These are phyloP conservation scores for Drosophila parvula DNA, from an alignment of 1,140 invertebrate species.

Conservation along the genomic window DNA sequence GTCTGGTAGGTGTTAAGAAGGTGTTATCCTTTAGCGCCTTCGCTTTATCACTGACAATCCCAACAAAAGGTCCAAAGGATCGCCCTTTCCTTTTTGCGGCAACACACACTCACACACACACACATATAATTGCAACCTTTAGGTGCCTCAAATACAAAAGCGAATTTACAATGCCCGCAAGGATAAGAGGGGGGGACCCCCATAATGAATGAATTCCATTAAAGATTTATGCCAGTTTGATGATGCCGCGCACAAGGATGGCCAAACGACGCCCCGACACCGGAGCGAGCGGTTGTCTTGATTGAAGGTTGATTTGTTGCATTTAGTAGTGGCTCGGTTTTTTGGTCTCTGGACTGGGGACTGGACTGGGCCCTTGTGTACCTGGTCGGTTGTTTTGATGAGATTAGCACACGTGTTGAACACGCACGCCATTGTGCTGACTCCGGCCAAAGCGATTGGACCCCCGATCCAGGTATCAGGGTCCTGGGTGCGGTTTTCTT, in stretches of 20 bases:
- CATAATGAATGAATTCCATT: conserved; percentile 84
- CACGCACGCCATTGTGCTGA: conserved; percentile 65
- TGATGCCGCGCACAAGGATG: conserved; percentile 81
- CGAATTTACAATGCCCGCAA: conserved; percentile 72
- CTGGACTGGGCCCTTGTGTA: conserved; percentile 5
- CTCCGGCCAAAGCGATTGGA: conserved; percentile 16
- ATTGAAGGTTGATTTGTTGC: conserved; percentile 83
- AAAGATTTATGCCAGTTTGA: conserved; percentile 84
- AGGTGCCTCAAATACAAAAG: conserved; percentile 56
- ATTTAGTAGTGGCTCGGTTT: conserved; percentile 69
- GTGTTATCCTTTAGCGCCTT: conserved; percentile 84
- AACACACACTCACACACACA: conserved; percentile 26
- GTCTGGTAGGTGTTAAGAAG: conserved; percentile 79
- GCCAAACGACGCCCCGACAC: conserved; percentile 51
- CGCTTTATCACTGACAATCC: conserved; percentile 67
- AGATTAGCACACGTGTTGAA: conserved; percentile 84
- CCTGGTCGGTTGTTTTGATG: conserved; percentile 68
- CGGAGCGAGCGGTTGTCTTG: conserved; percentile 55
- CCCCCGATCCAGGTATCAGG: conserved; percentile 7
- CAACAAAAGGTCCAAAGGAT: conserved; percentile 59
- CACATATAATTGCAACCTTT: conserved; percentile 64
- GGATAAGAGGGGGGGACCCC: conserved; percentile 59
- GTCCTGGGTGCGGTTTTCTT: conserved; percentile 27
- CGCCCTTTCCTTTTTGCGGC: conserved; percentile 39
- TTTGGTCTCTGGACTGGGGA: conserved; percentile 4